Evolutionary conservation across 1,140 invertebrate genomes (phyloP).

Genomic region (Dinothrombium tinctorium): DNA sequence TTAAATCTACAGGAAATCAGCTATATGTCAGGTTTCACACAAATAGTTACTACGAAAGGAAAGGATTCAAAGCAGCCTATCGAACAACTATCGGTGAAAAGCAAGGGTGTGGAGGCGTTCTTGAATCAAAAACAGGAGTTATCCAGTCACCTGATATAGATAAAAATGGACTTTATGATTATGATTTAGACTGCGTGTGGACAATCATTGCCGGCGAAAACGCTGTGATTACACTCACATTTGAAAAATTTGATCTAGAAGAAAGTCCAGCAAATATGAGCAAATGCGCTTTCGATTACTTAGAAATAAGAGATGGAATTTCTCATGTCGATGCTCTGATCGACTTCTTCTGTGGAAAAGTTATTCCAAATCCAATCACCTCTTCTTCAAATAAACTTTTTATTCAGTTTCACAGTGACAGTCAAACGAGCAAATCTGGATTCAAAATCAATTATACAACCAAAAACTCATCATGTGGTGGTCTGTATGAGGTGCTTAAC

Average conservation of each 20-base stretch:
- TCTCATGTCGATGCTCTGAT: conserved; percentile 34
- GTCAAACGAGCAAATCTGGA: conserved; percentile 27
- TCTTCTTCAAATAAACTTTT: conserved; percentile 68
- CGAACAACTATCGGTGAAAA: conserved; percentile 30
- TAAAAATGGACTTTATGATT: conserved; percentile 29
- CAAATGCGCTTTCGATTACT: conserved; percentile 26
- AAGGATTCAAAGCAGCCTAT: conserved; percentile 32
- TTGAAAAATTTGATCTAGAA: conserved; percentile 29
- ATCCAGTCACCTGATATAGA: conserved; percentile 27
- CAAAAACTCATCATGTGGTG: conserved; percentile 21
- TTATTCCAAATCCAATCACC: conserved; percentile 49
- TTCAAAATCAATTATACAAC: conserved; percentile 30
- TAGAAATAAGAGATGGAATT: conserved; percentile 34
- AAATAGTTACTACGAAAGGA: conserved; percentile 20
- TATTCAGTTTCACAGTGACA: conserved; percentile 84
- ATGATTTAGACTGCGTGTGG: conserved; percentile 37
- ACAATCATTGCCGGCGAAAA: conserved; percentile 22
- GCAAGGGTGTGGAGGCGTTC: conserved; percentile 36
- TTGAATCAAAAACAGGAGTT: conserved; percentile 22
- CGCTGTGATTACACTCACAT: conserved; percentile 29
- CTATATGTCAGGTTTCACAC: conserved; percentile 31
- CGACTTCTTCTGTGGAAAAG: conserved; percentile 36
- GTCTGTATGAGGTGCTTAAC: conserved; percentile 20
- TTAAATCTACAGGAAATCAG: conserved; percentile 29
- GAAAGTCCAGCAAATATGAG: conserved; percentile 13